These are phyloP conservation scores for Bubo bubo DNA, from an alignment of 2,113 vertebrate genomes.

Conservation along the genomic window DNA sequence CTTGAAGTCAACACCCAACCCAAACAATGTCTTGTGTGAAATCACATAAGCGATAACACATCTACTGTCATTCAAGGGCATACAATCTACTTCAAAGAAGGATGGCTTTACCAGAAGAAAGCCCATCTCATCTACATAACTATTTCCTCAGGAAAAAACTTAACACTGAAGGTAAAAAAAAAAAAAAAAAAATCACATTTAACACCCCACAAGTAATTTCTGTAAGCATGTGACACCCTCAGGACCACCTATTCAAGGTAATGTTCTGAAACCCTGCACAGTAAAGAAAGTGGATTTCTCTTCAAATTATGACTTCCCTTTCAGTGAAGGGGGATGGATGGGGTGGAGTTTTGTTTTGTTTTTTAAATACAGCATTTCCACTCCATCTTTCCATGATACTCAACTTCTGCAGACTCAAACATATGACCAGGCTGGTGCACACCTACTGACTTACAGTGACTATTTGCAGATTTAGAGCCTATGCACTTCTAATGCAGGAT, in stretches of 20 bases:
- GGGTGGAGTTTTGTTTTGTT: not conserved
- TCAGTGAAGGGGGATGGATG: not conserved
- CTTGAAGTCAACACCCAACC: not conserved
- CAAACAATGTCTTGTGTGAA: not conserved
- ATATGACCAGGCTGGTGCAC: not conserved
- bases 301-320: not conserved
- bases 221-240: not conserved
- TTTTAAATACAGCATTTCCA: not conserved
- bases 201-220: not conserved
- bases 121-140: not conserved
- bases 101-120: not conserved
- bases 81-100: not conserved
- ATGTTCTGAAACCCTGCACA: not conserved
- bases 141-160: not conserved
- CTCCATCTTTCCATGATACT: not conserved
- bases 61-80: not conserved
- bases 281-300: not conserved
- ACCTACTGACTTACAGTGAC: not conserved
- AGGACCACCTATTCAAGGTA: not conserved
- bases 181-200: not conserved
- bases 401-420: not conserved
- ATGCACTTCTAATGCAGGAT: not conserved
- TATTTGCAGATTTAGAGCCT: not conserved
- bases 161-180: not conserved
- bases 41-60: not conserved